Base-by-base conservation (phyloP, 2,888 invertebrate genomes). In the Cataglyphis rosenhaueri region DNA sequence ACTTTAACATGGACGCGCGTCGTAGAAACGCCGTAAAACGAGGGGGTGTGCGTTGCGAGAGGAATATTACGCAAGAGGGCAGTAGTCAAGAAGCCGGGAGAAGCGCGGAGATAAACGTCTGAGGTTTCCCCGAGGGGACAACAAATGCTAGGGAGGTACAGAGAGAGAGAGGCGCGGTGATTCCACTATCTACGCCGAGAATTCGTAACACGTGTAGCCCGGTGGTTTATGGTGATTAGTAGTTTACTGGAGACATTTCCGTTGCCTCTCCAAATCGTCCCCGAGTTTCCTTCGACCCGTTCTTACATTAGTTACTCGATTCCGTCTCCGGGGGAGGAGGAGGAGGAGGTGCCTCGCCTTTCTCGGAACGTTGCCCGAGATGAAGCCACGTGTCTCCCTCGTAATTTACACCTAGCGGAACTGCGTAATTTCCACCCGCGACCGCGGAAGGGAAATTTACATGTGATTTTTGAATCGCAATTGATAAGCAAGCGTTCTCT, bases 171-270 rank as follows among this genome's bases (percentile, higher is more conserved):
- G 87, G 82, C 88, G 81, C 87, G 90, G 88, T 89, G 92, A 92
- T 90, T 90, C 88, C 92, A 91, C 92, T 90, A 83, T 91, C 92
- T 90, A 83, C 88, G 86, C 90, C 84, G 92, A 88, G 92, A 93
- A 93, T 92, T 93, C 92, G 92, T 92, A 93, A 93, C 92, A 93
- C 92, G 92, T 93, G 93, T 92, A 92, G 89, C 91, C 89, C 87
- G 90, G 92, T 92, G 93, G 92, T 93, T 93, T 93, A 93, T 92
- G 92, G 92, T 93, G 92, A 93, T 93, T 93, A 93, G 93, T 92
- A 92, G 92, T 92, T 92, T 92, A 92, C 92, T 89, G 91, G 91
- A 91, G 90, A 93, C 92, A 91, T 93, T 93, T 92, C 93, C 92
- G 91, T 89, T 91, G 87, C 87, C 81, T 84, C 52, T 52, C 52